Evolutionary conservation across 2,888 invertebrate species (phyloP).

Genomic region (Caenorhabditis auriculariae): DNA sequence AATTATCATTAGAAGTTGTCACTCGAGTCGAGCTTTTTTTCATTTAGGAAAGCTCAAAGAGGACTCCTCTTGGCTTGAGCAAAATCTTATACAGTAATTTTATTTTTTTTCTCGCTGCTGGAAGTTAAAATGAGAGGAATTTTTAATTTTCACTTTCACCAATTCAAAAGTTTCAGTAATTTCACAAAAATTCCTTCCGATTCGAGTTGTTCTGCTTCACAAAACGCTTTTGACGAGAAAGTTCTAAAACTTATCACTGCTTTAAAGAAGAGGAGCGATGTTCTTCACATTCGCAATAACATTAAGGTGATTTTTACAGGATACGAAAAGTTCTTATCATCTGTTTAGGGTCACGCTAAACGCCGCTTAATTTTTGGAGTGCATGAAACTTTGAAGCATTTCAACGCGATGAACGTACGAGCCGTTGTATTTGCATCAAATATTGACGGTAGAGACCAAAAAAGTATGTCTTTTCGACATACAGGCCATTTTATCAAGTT

Average conservation of each 20-base stretch:
- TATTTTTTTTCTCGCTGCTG: no score
- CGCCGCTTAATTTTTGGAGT: conserved; percentile 28
- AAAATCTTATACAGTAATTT: no score
- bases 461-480: conserved; percentile 9
- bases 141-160: neutral
- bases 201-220: neutral
- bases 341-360: conserved; percentile 13
- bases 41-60: no score
- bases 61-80: no score
- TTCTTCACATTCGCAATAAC: no score
- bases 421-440: conserved; percentile 28
- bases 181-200: no score
- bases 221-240: conserved; percentile 3
- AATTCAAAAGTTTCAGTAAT: no score
- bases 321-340: conserved; percentile 5
- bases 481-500: neutral
- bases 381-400: conserved; percentile 29
- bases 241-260: conserved; percentile 8
- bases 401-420: conserved; percentile 9
- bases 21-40: no score
- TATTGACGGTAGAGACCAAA: conserved; percentile 16
- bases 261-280: conserved; percentile 20
- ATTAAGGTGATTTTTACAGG: conserved; percentile 7
- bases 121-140: neutral
- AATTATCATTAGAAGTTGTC: no score